These are phyloP conservation scores for Cyaniris semiargus DNA, from an alignment of 2,888 invertebrate species.

Conservation along the genomic window DNA sequence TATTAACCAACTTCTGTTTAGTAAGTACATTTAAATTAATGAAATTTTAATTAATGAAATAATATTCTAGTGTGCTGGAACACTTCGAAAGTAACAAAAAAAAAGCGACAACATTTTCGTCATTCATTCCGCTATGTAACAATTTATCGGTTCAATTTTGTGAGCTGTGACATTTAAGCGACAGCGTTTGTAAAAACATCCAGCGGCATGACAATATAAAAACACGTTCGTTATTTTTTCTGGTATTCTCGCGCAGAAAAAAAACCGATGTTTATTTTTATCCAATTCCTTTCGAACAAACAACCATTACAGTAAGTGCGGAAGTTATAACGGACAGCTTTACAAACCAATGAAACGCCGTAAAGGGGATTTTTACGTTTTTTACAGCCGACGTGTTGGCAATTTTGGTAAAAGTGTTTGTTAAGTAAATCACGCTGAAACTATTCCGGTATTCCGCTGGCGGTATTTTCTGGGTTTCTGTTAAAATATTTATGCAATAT, in stretches of 20 bases:
- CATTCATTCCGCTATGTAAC: neutral
- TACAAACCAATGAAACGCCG: constrained; percentile 46
- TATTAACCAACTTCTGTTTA: neutral
- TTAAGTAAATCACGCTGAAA: constrained; percentile 21
- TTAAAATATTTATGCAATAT: neutral
- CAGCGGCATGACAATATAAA: constrained; percentile 6
- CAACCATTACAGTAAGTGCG: constrained; percentile 64
- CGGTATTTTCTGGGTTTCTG: neutral
- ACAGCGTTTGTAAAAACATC: constrained; percentile 10
- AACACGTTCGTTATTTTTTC: constrained; percentile 22
- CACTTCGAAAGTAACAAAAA: neutral
- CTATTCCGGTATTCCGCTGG: neutral
- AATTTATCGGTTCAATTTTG: constrained; percentile 21
- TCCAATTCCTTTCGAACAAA: constrained; percentile 28
- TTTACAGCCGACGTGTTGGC: constrained; percentile 42
- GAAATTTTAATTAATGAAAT: neutral
- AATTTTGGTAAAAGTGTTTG: constrained; percentile 30
- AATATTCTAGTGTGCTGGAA: neutral
- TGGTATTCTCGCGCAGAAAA: neutral
- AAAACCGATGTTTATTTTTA: constrained; percentile 25
- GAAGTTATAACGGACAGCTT: constrained; percentile 52
- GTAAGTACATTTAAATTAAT: neutral
- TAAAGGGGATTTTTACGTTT: constrained; percentile 39
- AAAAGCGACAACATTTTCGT: neutral
- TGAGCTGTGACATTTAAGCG: constrained; percentile 22